phyloP scores from a whole-genome alignment of 1,140 invertebrate species.

The Spodoptera frugiperda region DNA sequence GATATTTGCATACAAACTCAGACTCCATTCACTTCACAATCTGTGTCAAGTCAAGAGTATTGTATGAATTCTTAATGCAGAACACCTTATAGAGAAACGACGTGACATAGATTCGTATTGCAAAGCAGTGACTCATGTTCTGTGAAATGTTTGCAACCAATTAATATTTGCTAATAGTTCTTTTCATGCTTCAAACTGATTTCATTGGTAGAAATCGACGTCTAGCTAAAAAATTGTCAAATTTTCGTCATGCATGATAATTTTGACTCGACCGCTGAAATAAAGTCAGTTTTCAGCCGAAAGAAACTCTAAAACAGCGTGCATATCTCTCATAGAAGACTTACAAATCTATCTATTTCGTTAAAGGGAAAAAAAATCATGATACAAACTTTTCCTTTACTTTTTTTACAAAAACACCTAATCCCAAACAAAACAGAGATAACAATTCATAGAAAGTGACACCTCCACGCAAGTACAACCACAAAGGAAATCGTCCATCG shows the following conservation, averaged over 20 bases:
- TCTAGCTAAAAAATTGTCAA: no score
- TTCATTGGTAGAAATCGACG: neutral
- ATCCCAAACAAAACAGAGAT: no score
- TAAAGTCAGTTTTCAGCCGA: no score
- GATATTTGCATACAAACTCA: neutral
- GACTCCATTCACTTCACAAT: neutral
- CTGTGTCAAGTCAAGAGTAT: constrained; percentile 21
- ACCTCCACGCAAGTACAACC: neutral
- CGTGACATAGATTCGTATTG: constrained; percentile 40
- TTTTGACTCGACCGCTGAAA: no score
- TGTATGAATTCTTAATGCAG: constrained; percentile 32
- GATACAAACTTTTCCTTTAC: no score
- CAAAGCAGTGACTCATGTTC: constrained; percentile 29
- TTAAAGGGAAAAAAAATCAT: no score
- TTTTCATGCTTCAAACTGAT: neutral
- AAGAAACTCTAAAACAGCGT: no score
- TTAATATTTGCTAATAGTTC: constrained; percentile 26
- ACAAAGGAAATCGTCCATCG: constrained; percentile 12
- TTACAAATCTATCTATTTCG: no score
- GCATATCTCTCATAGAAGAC: no score
- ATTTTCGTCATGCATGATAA: no score
- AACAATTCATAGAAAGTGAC: no score
- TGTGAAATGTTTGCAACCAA: constrained; percentile 25
- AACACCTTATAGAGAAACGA: constrained; percentile 37
- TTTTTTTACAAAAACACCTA: no score